Conservation (phyloP, 2,113 vertebrate species). For the Parus major region DNA sequence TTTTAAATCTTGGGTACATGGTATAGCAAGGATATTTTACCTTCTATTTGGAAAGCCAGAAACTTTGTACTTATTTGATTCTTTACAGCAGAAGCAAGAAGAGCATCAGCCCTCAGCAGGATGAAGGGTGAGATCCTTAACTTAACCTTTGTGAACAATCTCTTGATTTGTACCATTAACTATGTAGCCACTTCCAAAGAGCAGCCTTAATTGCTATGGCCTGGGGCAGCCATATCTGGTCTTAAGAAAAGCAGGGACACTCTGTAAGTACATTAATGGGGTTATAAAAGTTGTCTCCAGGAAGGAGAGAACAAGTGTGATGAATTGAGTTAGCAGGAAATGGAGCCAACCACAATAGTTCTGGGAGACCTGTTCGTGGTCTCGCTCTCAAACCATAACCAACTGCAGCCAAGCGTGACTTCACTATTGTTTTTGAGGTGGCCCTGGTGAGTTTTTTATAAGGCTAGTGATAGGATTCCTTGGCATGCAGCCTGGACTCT, state of each 20-base stretch:
- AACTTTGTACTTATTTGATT: not conserved
- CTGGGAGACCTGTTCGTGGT: not conserved
- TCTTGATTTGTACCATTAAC: not conserved
- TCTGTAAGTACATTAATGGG: not conserved
- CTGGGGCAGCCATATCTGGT: not conserved
- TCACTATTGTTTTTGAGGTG: constrained; percentile 11
- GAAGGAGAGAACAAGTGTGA: constrained; percentile 24
- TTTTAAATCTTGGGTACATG: not conserved
- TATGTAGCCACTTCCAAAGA: not conserved
- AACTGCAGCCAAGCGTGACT: not conserved
- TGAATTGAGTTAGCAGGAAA: constrained; percentile 19
- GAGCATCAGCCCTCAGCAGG: not conserved
- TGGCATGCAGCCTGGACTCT: constrained; percentile 13
- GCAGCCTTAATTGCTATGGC: not conserved
- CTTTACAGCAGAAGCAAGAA: not conserved
- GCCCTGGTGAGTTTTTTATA: constrained; percentile 44
- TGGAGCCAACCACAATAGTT: not conserved
- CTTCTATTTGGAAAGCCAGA: not conserved
- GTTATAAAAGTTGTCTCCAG: not conserved
- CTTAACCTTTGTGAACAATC: not conserved
- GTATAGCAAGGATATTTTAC: not conserved
- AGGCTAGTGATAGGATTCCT: constrained; percentile 25
- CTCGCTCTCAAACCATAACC: not conserved
- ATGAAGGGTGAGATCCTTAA: not conserved
- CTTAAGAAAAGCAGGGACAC: not conserved